Evolutionary conservation across 2,888 invertebrate genomes (phyloP), one percentile per base, ranked within the genome.

Genomic region (Philaethria dido): DNA sequence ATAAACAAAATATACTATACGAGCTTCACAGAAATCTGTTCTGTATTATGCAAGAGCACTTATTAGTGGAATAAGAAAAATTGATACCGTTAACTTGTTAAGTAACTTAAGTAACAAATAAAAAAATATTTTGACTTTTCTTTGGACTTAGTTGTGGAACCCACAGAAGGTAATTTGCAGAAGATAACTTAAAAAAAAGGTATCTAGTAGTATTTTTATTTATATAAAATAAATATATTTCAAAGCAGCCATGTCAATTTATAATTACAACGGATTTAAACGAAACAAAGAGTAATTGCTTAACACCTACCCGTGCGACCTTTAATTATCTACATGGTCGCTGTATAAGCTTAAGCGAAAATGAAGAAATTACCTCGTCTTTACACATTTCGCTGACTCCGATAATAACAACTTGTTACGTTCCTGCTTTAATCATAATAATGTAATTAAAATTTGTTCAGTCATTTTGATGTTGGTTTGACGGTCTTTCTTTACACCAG

Each of bases 341-440:
- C 55, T 68, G 45, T 48, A 64, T 22, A 50, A 62, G 52, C 33
- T 63, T 39, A 68, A 68, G 70, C 50, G 63, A 69, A 66, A 66
- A 70, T 69, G 55, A 70, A 69, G 69, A 72, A 66, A 73, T 73
- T 70, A 73, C 61, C 61, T 59, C 65, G 64, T 64, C 57, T 66
- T 72, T 70, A 70, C 68, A 73, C 72, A 72, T 63, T 63, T 64
- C 70, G 73, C 64, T 72, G 72, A 63, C 54, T 62, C 50, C 50
- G 50, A 64, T 70, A 73, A 72, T 67, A 66, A 69, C 63, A 55
- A 39, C 57, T 52, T 45, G 61, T 62, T 63, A 55, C 54, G 20
- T 16, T 20, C 20, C 22, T 63, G 60, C 59, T 55, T 66, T 45
- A 68, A 66, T 66, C 57, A 62, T 63, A 68, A 68, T 68, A 50